A percentile compares a stretch with the other conserved stretches of the same genome.
Conservation (phyloP, 2,888 invertebrate genomes). For the Cheilosia vulpina region DNA sequence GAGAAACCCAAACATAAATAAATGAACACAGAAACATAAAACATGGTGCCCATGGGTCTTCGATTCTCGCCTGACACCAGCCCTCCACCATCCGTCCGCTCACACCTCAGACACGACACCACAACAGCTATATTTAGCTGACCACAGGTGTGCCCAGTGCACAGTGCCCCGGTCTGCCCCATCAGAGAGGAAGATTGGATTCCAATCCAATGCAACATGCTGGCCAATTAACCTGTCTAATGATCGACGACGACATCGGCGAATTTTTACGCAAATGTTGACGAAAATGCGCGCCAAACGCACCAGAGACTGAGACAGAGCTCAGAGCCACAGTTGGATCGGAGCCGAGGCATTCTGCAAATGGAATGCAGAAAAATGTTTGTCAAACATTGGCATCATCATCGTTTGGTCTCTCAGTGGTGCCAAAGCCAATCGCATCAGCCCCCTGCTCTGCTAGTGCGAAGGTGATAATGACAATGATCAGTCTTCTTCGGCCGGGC, state of each 20-base stretch:
- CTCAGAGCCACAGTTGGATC: not conserved
- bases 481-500: constrained; percentile 56
- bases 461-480: constrained; percentile 75
- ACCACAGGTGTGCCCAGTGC: constrained; percentile 71
- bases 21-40: constrained; percentile 70
- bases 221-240: constrained; percentile 77
- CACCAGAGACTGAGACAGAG: constrained; percentile 21
- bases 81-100: constrained; percentile 33
- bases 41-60: constrained; percentile 75
- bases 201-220: constrained; percentile 80
- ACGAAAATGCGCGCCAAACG: constrained; percentile 71
- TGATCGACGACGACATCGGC: constrained; percentile 75
- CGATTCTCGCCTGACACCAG: constrained; percentile 65
- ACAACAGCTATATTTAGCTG: constrained; percentile 75
- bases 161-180: constrained; percentile 68
- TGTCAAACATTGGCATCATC: constrained; percentile 72
- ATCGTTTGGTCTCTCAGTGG: constrained; percentile 18
- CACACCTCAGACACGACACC: constrained; percentile 68
- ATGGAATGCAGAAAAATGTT: constrained; percentile 73
- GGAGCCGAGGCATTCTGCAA: constrained; percentile 29
- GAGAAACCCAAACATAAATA: constrained; percentile 67
- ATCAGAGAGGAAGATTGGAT: constrained; percentile 80
- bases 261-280: constrained; percentile 75
- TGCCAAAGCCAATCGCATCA: not conserved
- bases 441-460: constrained; percentile 36